These are phyloP conservation scores for Drosophila koepferae DNA, from an alignment of 2,888 invertebrate species.

Conservation along the genomic window DNA sequence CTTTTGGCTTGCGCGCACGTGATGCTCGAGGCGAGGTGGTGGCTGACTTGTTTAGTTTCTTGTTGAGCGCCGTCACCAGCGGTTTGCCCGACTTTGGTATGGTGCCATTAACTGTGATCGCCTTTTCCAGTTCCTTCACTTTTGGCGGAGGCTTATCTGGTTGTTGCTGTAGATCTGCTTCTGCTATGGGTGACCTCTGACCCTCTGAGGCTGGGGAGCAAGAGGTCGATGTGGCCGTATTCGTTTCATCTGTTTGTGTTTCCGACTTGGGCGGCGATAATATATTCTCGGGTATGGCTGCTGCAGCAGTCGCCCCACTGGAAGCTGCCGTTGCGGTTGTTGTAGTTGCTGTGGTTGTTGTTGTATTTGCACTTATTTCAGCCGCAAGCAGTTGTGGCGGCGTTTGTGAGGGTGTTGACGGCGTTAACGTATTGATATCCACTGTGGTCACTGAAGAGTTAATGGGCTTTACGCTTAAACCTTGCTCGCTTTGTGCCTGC, in stretches of 20 bases:
- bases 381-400: constrained; percentile 64
- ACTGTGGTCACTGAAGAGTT: constrained; percentile 40
- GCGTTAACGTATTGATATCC: constrained; percentile 68
- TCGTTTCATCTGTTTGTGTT: constrained; percentile 83
- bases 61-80: constrained; percentile 81
- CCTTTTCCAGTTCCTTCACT: constrained; percentile 29
- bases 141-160: constrained; percentile 25
- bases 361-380: constrained; percentile 42
- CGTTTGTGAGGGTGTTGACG: constrained; percentile 73
- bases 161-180: constrained; percentile 7
- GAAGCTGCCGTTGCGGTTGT: constrained; percentile 26
- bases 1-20: constrained; percentile 84
- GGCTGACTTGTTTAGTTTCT: constrained; percentile 81
- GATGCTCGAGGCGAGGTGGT: constrained; percentile 74
- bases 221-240: constrained; percentile 81
- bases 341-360: constrained; percentile 1
- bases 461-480: constrained; percentile 23
- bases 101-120: constrained; percentile 81
- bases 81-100: constrained; percentile 85
- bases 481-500: constrained; percentile 34
- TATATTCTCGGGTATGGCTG: constrained; percentile 80
- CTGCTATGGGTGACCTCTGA: constrained; percentile 74
- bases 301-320: constrained; percentile 10
- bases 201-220: constrained; percentile 83
- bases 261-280: constrained; percentile 83